phyloP scores from a whole-genome alignment of 2,888 invertebrate genomes.

The Metalampra italica region DNA sequence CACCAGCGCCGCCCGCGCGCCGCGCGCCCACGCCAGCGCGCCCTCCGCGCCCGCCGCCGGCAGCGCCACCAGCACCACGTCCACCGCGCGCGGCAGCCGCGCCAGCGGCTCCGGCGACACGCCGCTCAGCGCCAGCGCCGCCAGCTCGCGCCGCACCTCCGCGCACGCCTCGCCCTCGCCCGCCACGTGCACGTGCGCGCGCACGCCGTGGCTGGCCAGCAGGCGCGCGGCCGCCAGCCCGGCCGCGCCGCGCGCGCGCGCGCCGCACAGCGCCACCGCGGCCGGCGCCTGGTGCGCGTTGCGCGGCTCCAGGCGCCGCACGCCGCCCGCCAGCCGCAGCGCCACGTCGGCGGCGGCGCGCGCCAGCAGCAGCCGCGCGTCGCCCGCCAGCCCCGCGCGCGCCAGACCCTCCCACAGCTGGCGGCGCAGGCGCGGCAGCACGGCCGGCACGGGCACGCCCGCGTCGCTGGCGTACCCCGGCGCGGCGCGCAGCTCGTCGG shows the following conservation, averaged over 20 bases:
- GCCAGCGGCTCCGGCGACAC: conserved; percentile 12
- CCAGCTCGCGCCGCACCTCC: conserved; percentile 79
- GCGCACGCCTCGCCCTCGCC: conserved; percentile 8
- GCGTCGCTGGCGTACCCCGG: conserved; percentile 88
- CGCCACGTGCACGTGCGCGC: conserved; percentile 49
- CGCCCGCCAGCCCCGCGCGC: conserved; percentile 75
- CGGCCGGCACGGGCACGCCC: conserved; percentile 88
- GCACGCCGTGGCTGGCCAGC: conserved; percentile 89
- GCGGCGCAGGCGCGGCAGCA: conserved; percentile 80
- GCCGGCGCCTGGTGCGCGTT: conserved; percentile 94
- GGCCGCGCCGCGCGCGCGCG: conserved; percentile 75
- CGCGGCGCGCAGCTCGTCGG: conserved; percentile 34
- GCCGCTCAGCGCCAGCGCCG: conserved; percentile 74
- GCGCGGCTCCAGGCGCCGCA: conserved; percentile 88
- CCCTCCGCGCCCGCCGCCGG: conserved; percentile 49
- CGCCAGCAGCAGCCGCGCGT: conserved; percentile 84
- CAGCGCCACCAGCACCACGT: conserved; percentile 47
- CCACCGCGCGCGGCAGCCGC: conserved; percentile 33
- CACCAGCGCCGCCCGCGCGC: conserved; percentile 73
- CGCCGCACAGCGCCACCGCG: conserved; percentile 85
- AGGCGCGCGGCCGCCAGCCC: conserved; percentile 88
- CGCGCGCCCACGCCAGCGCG: conserved; percentile 7
- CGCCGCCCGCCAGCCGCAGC: conserved; percentile 86
- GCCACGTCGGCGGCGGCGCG: conserved; percentile 92
- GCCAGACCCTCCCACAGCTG: conserved; percentile 83